phyloP scores from a whole-genome alignment of 2,113 vertebrate genomes.

The Nesospiza acunhae region DNA sequence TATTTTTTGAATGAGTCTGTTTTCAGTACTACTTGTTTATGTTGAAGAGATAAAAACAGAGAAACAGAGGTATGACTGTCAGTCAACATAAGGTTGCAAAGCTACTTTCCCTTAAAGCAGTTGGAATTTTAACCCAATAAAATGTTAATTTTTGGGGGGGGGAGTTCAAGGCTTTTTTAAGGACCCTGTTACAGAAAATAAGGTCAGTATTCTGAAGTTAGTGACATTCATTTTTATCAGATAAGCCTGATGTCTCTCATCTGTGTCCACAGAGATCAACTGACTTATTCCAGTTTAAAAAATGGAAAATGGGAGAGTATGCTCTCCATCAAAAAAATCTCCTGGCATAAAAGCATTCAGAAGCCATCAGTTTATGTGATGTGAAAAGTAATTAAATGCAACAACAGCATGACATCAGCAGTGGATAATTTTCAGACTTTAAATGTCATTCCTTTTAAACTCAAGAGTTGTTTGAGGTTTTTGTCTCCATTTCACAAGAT shows the following conservation, averaged over 20 bases:
- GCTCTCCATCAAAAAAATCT: constrained; percentile 49
- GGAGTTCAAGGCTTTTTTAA: neutral
- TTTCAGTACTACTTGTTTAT: neutral
- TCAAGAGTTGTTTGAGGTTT: constrained; percentile 58
- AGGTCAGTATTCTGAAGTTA: neutral
- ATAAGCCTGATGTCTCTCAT: neutral
- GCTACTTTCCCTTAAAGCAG: neutral
- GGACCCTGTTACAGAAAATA: neutral
- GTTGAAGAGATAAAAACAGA: neutral
- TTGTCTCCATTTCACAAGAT: constrained; percentile 76
- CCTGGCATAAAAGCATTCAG: constrained; percentile 23
- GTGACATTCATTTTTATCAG: neutral
- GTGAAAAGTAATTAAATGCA: constrained; percentile 73
- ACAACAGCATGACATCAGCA: constrained; percentile 70
- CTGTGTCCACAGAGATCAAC: neutral
- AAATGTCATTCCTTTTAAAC: constrained; percentile 75
- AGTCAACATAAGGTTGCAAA: neutral
- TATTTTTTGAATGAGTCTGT: neutral
- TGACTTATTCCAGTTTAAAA: neutral
- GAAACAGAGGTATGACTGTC: neutral
- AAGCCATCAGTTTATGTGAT: constrained; percentile 56
- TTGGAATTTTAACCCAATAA: neutral
- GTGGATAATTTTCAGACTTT: constrained; percentile 69
- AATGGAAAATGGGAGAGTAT: neutral
- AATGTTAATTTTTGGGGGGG: neutral